A percentile compares a stretch with the other conserved stretches of the same genome.
Evolutionary conservation across 2,113 vertebrate species (phyloP).

Genomic region (Ibidorhyncha struthersii): DNA sequence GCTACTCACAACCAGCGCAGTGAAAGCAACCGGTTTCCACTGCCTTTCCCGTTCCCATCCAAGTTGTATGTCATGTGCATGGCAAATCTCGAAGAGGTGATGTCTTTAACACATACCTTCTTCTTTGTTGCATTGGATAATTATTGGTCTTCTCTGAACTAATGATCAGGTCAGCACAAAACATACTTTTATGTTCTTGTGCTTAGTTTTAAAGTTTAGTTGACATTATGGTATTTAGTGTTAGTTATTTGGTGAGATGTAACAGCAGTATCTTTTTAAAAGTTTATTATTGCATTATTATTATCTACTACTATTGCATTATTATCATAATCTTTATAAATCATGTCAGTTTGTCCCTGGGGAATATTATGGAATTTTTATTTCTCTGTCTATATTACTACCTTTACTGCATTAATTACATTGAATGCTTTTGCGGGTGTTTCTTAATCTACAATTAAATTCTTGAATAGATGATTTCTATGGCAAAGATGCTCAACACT

Average conservation of each 20-base stretch:
- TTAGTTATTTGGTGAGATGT: background rate
- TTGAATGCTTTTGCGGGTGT: background rate
- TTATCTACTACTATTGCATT: background rate
- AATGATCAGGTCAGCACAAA: background rate
- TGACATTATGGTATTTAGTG: background rate
- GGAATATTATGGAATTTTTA: background rate
- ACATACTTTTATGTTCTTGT: background rate
- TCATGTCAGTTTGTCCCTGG: background rate
- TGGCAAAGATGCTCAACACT: background rate
- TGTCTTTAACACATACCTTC: background rate
- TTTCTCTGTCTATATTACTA: background rate
- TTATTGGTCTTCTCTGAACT: background rate
- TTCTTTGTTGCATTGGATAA: background rate
- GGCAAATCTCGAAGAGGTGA: conserved; percentile 95
- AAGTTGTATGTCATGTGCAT: conserved; percentile 97
- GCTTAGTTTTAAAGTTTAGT: background rate
- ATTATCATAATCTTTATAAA: background rate
- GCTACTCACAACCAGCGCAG: conserved; percentile 85
- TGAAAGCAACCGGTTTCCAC: conserved; percentile 91
- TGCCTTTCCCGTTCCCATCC: conserved; percentile 94
- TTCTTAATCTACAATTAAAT: background rate
- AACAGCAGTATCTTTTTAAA: background rate
- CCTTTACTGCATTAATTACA: background rate
- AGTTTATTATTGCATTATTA: background rate
- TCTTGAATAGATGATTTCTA: background rate